Conservation (phyloP, 2,113 vertebrate genomes). For the Caranx ignobilis region DNA sequence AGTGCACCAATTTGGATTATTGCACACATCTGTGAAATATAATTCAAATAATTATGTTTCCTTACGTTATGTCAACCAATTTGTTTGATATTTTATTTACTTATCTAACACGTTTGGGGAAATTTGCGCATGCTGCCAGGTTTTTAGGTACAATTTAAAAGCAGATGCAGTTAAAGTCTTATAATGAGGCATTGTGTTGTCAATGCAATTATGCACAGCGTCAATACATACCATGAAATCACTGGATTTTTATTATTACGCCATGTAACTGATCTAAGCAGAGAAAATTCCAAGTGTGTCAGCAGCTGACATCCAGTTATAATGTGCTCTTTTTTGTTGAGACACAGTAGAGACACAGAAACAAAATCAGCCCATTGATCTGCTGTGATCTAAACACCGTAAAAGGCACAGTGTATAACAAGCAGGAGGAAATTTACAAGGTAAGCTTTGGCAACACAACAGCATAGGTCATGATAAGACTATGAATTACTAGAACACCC, state of each 20-base stretch:
- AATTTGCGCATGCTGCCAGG: background rate
- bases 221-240: constrained; percentile 8
- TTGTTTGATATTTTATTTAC: constrained; percentile 43
- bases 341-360: constrained; percentile 25
- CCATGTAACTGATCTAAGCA: background rate
- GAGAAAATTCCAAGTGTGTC: constrained; percentile 27
- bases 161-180: background rate
- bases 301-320: constrained; percentile 36
- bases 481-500: constrained; percentile 76
- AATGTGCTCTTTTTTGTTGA: background rate
- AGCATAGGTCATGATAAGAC: constrained; percentile 76
- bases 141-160: background rate
- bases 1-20: constrained; percentile 55
- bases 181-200: background rate
- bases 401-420: constrained; percentile 64
- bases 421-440: constrained; percentile 71
- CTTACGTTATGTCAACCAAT: constrained; percentile 37
- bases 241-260: background rate
- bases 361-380: constrained; percentile 67
- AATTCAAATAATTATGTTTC: constrained; percentile 55
- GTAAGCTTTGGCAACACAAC: constrained; percentile 73
- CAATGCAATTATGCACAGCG: background rate
- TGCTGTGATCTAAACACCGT: constrained; percentile 59
- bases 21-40: constrained; percentile 43
- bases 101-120: constrained; percentile 12